Percentiles rank a stretch among this genome's conserved stretches.
These are phyloP conservation scores for Fragariocoptes setiger DNA, from an alignment of 1,140 invertebrate species.

Conservation along the genomic window DNA sequence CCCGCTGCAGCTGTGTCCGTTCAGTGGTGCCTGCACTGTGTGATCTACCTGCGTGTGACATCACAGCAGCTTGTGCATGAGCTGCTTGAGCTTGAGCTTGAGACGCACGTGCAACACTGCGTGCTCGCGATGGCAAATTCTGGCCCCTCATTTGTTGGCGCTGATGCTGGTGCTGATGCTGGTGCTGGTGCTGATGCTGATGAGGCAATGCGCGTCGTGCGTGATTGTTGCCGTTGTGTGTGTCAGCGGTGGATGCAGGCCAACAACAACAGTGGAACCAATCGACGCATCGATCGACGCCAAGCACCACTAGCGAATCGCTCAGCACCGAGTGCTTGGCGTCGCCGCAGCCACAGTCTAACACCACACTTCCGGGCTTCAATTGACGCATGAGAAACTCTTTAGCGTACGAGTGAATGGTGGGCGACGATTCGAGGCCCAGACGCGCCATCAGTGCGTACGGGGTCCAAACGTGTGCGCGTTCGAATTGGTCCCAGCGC, in stretches of 20 bases:
- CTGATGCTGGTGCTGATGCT: neutral
- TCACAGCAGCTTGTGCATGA: too few species aligned
- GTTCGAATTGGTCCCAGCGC: conserved; percentile 28
- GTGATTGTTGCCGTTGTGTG: too few species aligned
- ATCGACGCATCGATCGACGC: conserved; percentile 47
- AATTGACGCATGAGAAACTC: conserved; percentile 44
- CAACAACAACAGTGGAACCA: conserved; percentile 41
- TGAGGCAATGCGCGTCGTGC: too few species aligned
- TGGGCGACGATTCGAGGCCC: conserved; percentile 34
- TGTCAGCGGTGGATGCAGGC: too few species aligned
- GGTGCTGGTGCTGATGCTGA: conserved; percentile 32
- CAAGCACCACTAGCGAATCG: conserved; percentile 46
- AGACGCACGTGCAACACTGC: too few species aligned
- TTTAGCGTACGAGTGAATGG: conserved; percentile 22
- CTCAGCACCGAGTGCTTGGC: conserved; percentile 68
- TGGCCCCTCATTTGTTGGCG: conserved; percentile 24
- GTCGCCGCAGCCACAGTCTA: conserved; percentile 73
- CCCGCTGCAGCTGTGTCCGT: too few species aligned
- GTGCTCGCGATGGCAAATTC: too few species aligned
- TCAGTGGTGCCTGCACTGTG: too few species aligned
- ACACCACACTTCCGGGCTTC: conserved; percentile 59
- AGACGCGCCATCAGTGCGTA: conserved; percentile 49
- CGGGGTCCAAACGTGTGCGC: conserved; percentile 73
- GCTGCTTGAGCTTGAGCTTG: too few species aligned
- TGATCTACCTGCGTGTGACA: too few species aligned